Evolutionary conservation across 2,888 invertebrate genomes (phyloP).

Genomic region (Lucinisca nassula): DNA sequence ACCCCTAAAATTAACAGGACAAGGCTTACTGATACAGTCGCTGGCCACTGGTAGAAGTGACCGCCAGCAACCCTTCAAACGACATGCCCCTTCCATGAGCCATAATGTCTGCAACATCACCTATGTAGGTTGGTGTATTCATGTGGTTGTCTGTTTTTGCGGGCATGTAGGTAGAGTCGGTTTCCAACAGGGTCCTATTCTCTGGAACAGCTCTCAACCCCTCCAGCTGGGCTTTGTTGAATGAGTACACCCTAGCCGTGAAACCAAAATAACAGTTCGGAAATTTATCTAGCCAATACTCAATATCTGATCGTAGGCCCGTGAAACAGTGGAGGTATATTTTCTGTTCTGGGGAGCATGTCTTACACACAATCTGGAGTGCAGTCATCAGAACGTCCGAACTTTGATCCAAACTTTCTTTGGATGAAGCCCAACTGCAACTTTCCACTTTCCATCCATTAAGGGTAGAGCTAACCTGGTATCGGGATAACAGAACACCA

Average conservation of each 20-base stretch:
- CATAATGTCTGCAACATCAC: not conserved
- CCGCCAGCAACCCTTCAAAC: not conserved
- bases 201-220: not conserved
- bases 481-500: not conserved
- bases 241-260: not conserved
- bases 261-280: not conserved
- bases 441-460: not conserved
- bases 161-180: not conserved
- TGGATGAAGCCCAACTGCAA: constrained; percentile 19
- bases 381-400: not conserved
- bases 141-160: not conserved
- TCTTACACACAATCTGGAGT: not conserved
- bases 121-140: not conserved
- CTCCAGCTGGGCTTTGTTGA: not conserved
- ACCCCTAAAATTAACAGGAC: too few species aligned
- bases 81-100: not conserved
- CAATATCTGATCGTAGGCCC: not conserved
- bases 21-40: not conserved
- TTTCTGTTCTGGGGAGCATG: not conserved
- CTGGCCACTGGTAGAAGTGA: not conserved
- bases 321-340: not conserved
- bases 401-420: not conserved
- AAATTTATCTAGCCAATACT: not conserved
- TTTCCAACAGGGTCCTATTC: not conserved
- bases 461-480: not conserved